These are phyloP conservation scores for Xiphorhynchus elegans DNA, from an alignment of 2,113 vertebrate genomes.

Conservation along the genomic window DNA sequence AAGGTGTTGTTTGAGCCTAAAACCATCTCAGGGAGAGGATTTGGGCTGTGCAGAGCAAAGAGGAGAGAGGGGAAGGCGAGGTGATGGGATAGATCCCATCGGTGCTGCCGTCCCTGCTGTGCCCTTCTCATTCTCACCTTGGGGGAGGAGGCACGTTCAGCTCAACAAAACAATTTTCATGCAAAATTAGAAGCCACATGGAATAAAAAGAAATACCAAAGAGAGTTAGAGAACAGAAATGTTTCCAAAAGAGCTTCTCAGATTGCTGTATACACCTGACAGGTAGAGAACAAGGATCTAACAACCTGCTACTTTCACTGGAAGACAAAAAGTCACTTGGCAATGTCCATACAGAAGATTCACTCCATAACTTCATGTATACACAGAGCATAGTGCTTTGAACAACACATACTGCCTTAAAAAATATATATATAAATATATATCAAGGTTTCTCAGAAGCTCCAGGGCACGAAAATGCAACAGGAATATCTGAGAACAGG, in stretches of 20 bases:
- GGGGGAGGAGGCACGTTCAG: not conserved
- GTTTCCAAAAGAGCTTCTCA: not conserved
- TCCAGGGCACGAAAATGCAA: not conserved
- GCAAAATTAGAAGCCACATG: not conserved
- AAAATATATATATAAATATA: not conserved
- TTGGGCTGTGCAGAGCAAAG: not conserved
- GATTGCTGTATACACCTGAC: not conserved
- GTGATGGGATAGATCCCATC: not conserved
- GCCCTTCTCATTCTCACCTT: not conserved
- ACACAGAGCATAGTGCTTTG: not conserved
- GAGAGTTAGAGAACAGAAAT: not conserved
- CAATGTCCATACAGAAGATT: fast-evolving
- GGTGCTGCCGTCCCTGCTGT: not conserved
- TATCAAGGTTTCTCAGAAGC: not conserved
- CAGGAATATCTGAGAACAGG: not conserved
- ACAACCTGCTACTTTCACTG: not conserved
- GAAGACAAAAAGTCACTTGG: not conserved
- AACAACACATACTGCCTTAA: not conserved
- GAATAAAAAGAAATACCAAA: not conserved
- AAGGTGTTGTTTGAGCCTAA: not conserved
- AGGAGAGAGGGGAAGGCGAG: not conserved
- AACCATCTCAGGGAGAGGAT: not conserved
- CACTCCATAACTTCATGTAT: not conserved
- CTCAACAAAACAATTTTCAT: not conserved
- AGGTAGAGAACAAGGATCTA: not conserved